Percentiles rank a stretch among this genome's conserved stretches.
These are phyloP conservation scores for Cliona cf. orientalis DNA, from an alignment of 37 sponge, comb jelly and placozoan genomes.

Conservation along the genomic window DNA sequence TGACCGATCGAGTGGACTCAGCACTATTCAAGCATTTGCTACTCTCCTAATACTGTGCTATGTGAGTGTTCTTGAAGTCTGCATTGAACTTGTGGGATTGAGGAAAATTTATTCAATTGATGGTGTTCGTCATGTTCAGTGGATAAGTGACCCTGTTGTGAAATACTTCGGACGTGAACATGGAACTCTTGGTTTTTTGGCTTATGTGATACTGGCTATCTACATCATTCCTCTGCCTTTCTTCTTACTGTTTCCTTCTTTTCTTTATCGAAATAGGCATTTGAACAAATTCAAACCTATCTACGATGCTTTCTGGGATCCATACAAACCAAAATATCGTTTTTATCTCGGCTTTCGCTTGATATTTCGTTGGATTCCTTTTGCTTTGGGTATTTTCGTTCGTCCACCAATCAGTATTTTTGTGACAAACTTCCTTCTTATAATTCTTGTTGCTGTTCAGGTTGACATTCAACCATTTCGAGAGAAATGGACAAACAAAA, in stretches of 20 bases:
- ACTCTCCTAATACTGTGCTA: constrained; percentile 44
- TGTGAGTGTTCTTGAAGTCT: constrained; percentile 18
- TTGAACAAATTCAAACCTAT: constrained; percentile 32
- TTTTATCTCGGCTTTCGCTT: constrained; percentile 32
- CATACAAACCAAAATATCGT: constrained; percentile 29
- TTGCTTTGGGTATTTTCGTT: background rate
- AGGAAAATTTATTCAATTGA: background rate
- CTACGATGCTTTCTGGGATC: constrained; percentile 45
- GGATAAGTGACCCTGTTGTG: constrained; percentile 18
- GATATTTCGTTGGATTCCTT: constrained; percentile 20
- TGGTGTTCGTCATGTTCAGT: background rate
- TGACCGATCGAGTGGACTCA: background rate
- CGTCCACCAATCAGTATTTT: background rate
- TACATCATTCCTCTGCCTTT: constrained; percentile 35
- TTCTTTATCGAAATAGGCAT: background rate
- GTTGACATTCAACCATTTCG: constrained; percentile 11
- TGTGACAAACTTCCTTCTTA: background rate
- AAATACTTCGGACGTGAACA: constrained; percentile 4
- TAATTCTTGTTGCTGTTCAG: constrained; percentile 3
- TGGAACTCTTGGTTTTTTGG: constrained; percentile 7
- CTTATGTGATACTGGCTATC: constrained; percentile 4
- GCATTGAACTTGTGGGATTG: constrained; percentile 3
- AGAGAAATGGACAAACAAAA: background rate
- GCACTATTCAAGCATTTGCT: constrained; percentile 28
- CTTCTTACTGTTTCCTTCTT: constrained; percentile 26